A percentile compares a stretch with the other conserved stretches of the same genome.
These are phyloP conservation scores for Microcebus ravelobensis DNA, from an alignment of 2,113 vertebrate species.

Conservation along the genomic window DNA sequence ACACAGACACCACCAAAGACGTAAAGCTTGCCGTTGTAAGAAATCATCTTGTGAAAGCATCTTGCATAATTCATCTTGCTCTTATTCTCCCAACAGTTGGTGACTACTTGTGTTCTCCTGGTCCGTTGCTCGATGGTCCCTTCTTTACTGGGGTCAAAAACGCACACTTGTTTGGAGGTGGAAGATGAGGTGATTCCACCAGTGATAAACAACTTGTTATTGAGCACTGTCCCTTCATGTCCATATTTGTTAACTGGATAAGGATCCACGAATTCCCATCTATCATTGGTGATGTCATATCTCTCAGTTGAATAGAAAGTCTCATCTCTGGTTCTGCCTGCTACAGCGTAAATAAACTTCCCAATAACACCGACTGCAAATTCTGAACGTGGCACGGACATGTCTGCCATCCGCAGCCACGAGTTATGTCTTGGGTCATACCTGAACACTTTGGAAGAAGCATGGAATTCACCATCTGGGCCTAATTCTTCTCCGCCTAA, in stretches of 20 bases:
- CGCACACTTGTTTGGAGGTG: slow-evolving; percentile 98
- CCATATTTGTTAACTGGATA: slow-evolving; percentile 99
- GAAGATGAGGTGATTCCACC: slow-evolving; percentile 99
- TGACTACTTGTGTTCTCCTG: slow-evolving; percentile 91
- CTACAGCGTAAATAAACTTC: slow-evolving; percentile 96
- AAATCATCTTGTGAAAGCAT: slow-evolving; percentile 99
- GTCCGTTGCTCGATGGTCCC: slow-evolving; percentile 92
- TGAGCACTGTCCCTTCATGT: slow-evolving; percentile 97
- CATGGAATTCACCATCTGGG: slow-evolving; percentile 98
- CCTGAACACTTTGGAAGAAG: slow-evolving; percentile 98
- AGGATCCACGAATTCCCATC: slow-evolving; percentile 99
- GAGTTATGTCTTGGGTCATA: slow-evolving; percentile 98
- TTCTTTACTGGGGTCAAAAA: slow-evolving; percentile 97
- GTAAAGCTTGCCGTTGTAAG: slow-evolving; percentile 98
- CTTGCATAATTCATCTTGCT: slow-evolving; percentile 99
- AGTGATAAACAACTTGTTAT: slow-evolving; percentile 96
- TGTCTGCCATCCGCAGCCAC: slow-evolving; percentile 98
- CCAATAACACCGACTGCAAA: slow-evolving; percentile 99
- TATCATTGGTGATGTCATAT: slow-evolving; percentile 97
- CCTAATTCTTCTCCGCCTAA: slow-evolving; percentile 98
- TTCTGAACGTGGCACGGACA: slow-evolving; percentile 98
- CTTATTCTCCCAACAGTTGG: slow-evolving; percentile 99
- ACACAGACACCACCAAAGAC: slow-evolving; percentile 99
- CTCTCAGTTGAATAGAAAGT: slow-evolving; percentile 99
- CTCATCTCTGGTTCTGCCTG: slow-evolving; percentile 97